phyloP scores from a whole-genome alignment of 2,113 vertebrate genomes.

The Galemys pyrenaicus region DNA sequence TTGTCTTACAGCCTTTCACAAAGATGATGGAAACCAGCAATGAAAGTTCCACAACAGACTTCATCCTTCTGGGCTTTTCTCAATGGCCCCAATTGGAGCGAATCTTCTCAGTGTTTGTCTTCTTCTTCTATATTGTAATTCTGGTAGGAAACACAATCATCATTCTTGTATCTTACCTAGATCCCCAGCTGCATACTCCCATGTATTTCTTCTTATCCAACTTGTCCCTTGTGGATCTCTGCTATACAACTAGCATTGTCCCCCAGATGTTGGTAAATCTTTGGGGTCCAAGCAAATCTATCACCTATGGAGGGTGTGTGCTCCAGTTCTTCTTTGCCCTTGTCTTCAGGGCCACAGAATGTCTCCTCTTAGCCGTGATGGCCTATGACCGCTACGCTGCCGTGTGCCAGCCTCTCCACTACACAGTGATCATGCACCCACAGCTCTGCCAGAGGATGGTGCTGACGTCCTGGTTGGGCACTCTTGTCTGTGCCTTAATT shows the following conservation, averaged over 20 bases:
- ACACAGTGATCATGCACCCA: constrained; percentile 54
- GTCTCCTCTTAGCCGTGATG: constrained; percentile 71
- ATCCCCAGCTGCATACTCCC: constrained; percentile 59
- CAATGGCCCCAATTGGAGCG: background rate
- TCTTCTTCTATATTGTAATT: constrained; percentile 61
- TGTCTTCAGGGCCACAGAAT: constrained; percentile 51
- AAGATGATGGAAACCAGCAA: background rate
- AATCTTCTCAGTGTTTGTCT: constrained; percentile 39
- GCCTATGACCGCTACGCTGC: constrained; percentile 70
- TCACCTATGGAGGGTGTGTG: constrained; percentile 47
- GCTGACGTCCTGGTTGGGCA: constrained; percentile 31
- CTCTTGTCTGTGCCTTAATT: constrained; percentile 35
- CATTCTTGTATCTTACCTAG: constrained; percentile 43
- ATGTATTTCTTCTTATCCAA: constrained; percentile 77
- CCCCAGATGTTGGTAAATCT: constrained; percentile 70
- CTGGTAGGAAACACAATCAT: constrained; percentile 56
- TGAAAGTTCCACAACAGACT: constrained; percentile 18
- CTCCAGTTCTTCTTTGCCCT: constrained; percentile 69
- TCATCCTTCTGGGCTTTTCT: constrained; percentile 67
- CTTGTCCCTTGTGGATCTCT: constrained; percentile 65
- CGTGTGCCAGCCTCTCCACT: constrained; percentile 54
- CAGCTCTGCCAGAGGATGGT: constrained; percentile 56
- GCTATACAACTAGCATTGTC: constrained; percentile 58
- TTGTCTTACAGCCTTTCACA: background rate
- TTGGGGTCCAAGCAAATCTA: constrained; percentile 7